Evolutionary conservation across 2,888 invertebrate species (phyloP).

Genomic region (Gasteruption jaculator): DNA sequence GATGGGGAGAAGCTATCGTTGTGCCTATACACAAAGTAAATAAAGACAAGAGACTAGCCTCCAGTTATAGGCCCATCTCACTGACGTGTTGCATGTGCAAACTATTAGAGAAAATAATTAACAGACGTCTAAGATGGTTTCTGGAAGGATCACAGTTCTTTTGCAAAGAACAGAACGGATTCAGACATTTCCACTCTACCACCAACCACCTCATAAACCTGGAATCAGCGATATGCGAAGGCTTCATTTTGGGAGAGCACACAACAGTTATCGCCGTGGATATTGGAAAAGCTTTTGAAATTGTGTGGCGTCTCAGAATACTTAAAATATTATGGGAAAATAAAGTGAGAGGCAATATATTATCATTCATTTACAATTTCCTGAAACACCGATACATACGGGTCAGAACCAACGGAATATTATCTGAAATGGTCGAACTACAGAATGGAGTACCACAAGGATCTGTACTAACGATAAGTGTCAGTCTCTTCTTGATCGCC

Average conservation of each 20-base stretch:
- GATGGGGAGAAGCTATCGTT: constrained; percentile 6
- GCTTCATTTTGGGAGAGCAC: too few species aligned
- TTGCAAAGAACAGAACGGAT: background rate
- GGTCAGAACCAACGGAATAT: constrained; percentile 9
- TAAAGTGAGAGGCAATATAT: background rate
- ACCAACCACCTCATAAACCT: background rate
- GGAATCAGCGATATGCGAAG: background rate
- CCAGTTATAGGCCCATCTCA: constrained; percentile 9
- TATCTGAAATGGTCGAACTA: constrained; percentile 8
- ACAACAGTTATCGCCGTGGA: background rate
- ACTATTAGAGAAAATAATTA: constrained; percentile 2
- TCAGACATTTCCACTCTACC: constrained; percentile 6
- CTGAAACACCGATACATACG: constrained; percentile 10
- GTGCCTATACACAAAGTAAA: constrained; percentile 3
- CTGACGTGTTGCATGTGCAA: constrained; percentile 6
- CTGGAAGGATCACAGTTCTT: constrained; percentile 3
- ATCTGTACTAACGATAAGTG: constrained; percentile 19
- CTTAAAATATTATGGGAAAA: background rate
- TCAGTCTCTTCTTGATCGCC: constrained; percentile 20
- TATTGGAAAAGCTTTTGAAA: background rate
- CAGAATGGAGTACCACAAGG: constrained; percentile 22
- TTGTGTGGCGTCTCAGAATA: background rate
- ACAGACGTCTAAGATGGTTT: constrained; percentile 4
- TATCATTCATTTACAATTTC: constrained; percentile 17
- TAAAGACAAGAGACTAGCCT: constrained; percentile 1